Percentiles rank a stretch among this genome's conserved stretches.
phyloP scores from a whole-genome alignment of 2,888 invertebrate species.

The Pterostichus niger region DNA sequence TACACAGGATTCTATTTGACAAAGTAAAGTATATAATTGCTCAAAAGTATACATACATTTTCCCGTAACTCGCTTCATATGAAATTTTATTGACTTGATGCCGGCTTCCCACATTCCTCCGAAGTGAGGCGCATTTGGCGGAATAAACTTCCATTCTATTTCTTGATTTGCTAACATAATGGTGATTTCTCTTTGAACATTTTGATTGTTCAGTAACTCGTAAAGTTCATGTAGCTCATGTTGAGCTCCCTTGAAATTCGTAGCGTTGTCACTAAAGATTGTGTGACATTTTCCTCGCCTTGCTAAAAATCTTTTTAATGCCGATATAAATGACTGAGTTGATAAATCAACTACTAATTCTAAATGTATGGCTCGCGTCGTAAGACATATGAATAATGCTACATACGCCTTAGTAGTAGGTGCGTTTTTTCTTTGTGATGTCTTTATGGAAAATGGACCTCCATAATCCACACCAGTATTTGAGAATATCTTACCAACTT shows the following conservation, averaged over 20 bases:
- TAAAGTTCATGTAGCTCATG: slow-evolving; percentile 6
- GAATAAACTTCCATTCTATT: neutral
- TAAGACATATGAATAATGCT: slow-evolving; percentile 8
- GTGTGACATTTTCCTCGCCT: neutral
- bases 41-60: too few species aligned
- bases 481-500: neutral
- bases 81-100: too few species aligned
- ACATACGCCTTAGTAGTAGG: neutral
- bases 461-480: slow-evolving; percentile 30
- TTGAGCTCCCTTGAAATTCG: slow-evolving; percentile 19
- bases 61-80: too few species aligned
- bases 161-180: too few species aligned
- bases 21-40: too few species aligned
- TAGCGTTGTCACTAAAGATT: slow-evolving; percentile 11
- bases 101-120: slow-evolving; percentile 6
- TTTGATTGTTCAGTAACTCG: neutral
- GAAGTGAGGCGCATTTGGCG: neutral
- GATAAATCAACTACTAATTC: neutral
- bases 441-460: slow-evolving; percentile 5
- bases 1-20: too few species aligned
- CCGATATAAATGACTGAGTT: slow-evolving; percentile 7
- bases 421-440: neutral
- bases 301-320: slow-evolving; percentile 13
- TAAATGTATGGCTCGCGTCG: slow-evolving; percentile 6
- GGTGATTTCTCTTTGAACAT: neutral